Evolutionary conservation across 2,888 invertebrate genomes (phyloP).

Genomic region (Salpingus planirostris): DNA sequence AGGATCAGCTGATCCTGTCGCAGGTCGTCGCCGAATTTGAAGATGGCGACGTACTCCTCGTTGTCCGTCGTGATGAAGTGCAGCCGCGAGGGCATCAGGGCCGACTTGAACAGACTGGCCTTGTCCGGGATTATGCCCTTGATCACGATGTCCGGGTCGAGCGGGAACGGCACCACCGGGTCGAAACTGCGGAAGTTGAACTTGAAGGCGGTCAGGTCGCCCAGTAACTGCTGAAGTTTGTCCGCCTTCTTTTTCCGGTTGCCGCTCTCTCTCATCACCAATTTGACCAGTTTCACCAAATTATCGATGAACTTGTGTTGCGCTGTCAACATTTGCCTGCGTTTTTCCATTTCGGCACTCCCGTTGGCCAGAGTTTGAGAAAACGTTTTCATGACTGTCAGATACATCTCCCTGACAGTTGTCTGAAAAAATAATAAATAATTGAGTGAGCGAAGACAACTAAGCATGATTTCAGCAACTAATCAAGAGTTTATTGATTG

Average conservation of each 20-base stretch:
- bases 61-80: slow-evolving; percentile 78
- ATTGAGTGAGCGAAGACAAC: too few relatives aligned
- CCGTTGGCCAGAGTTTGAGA: slow-evolving; percentile 61
- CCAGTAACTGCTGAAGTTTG: slow-evolving; percentile 72
- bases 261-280: slow-evolving; percentile 83
- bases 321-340: slow-evolving; percentile 66
- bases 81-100: slow-evolving; percentile 87
- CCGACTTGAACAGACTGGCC: slow-evolving; percentile 91
- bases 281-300: slow-evolving; percentile 78
- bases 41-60: slow-evolving; percentile 87
- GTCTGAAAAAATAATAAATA: slow-evolving; percentile 19
- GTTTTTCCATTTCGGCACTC: slow-evolving; percentile 61
- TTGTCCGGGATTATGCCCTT: slow-evolving; percentile 82
- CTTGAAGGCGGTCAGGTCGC: slow-evolving; percentile 72
- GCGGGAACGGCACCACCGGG: slow-evolving; percentile 84
- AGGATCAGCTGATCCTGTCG: slow-evolving; percentile 95
- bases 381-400: slow-evolving; percentile 82
- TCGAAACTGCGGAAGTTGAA: slow-evolving; percentile 86
- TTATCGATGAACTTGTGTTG: slow-evolving; percentile 90
- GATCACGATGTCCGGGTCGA: slow-evolving; percentile 82
- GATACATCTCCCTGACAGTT: slow-evolving; percentile 69
- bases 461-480: too few relatives aligned
- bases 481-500: too few relatives aligned
- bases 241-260: slow-evolving; percentile 89
- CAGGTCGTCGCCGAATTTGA: slow-evolving; percentile 96